These are phyloP conservation scores for Entomyzon cyanotis DNA, from an alignment of 2,113 vertebrate genomes.

Conservation along the genomic window DNA sequence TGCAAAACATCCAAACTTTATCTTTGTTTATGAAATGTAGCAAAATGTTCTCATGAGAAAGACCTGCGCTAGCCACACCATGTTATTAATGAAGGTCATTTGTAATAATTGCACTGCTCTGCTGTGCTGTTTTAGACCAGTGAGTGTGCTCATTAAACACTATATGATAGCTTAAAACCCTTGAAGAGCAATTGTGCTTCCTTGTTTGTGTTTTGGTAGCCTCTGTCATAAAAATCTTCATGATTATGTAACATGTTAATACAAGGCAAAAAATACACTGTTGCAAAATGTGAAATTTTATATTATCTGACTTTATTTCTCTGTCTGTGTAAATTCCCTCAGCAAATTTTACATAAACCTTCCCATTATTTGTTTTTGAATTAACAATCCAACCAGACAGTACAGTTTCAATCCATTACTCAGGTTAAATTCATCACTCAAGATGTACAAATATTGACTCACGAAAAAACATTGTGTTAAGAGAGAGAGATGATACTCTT, in stretches of 20 bases:
- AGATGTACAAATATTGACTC: neutral
- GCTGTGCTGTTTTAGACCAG: neutral
- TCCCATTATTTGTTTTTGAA: neutral
- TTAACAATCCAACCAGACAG: neutral
- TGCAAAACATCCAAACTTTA: no score
- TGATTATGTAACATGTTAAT: neutral
- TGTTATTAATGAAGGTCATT: neutral
- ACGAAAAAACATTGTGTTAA: neutral
- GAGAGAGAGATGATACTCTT: neutral
- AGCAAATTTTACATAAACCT: neutral
- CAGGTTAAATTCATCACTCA: neutral
- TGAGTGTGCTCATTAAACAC: neutral
- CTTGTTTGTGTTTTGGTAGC: neutral
- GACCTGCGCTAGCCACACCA: no score
- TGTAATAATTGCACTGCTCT: neutral
- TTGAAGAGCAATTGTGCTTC: neutral
- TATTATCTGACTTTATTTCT: neutral
- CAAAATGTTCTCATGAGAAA: no score
- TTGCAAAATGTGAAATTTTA: neutral
- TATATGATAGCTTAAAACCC: neutral
- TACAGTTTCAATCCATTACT: neutral
- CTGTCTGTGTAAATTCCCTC: neutral
- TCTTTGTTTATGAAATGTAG: no score
- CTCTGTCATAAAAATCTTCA: neutral
- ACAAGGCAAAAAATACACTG: neutral